phyloP scores from a whole-genome alignment of 2,113 vertebrate genomes.

The Echinops telfairi region DNA sequence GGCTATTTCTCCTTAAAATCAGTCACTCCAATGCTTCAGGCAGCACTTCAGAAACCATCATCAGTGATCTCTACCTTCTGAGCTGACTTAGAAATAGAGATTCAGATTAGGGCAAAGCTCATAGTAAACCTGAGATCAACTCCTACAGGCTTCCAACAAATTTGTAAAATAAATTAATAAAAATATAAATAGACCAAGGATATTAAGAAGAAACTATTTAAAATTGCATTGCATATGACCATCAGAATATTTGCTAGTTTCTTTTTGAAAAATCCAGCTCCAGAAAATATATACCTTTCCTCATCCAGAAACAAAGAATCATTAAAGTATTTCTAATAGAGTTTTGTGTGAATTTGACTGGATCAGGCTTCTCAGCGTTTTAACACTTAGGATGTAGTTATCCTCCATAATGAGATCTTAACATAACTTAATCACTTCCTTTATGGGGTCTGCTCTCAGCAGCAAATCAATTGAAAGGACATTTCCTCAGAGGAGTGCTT shows the following conservation, averaged over 20 bases:
- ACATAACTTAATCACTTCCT: too few relatives aligned
- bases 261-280: background rate
- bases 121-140: constrained; percentile 23
- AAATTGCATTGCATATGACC: background rate
- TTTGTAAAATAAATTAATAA: constrained; percentile 1
- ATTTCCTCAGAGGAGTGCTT: too few relatives aligned
- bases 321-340: too few relatives aligned
- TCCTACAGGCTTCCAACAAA: constrained; percentile 54
- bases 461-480: too few relatives aligned
- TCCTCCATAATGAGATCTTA: too few relatives aligned
- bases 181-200: constrained; percentile 3
- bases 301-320: too few relatives aligned
- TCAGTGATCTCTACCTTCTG: constrained; percentile 34
- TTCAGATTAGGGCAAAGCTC: constrained; percentile 48
- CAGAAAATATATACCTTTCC: background rate
- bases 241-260: background rate
- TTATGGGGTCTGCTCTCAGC: too few relatives aligned
- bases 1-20: background rate
- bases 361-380: too few relatives aligned
- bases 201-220: background rate
- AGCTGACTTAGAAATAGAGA: constrained; percentile 55
- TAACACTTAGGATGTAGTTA: too few relatives aligned
- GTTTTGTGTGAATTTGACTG: too few relatives aligned
- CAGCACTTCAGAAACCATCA: background rate
- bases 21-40: background rate